Conservation (phyloP, 1,140 invertebrate species). For the Megathymus violae region DNA sequence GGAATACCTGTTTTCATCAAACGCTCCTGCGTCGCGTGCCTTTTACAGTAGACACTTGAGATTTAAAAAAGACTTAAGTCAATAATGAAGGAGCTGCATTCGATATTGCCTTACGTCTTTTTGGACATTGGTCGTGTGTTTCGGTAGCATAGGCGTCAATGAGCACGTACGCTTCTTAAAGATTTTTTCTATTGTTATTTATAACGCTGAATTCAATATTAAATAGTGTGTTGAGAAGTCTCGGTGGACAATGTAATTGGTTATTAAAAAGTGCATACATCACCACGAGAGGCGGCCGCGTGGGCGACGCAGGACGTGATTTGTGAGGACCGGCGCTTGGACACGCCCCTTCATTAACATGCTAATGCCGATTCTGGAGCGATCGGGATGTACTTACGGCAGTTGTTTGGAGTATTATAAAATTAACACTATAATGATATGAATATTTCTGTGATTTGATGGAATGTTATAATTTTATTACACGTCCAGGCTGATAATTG, state of each 20-base stretch:
- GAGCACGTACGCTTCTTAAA: not conserved
- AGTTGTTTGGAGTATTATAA: slow-evolving; percentile 38
- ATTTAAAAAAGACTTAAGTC: too few species aligned
- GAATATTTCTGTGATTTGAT: not conserved
- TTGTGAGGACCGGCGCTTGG: slow-evolving; percentile 50
- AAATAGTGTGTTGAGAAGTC: slow-evolving; percentile 31
- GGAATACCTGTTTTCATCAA: slow-evolving; percentile 45
- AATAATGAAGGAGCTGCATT: too few species aligned
- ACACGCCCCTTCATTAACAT: slow-evolving; percentile 80
- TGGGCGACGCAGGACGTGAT: slow-evolving; percentile 64
- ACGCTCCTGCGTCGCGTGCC: too few species aligned
- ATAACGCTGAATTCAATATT: slow-evolving; percentile 32
- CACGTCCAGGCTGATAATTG: too few species aligned
- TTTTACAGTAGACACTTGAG: too few species aligned
- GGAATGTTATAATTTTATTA: not conserved
- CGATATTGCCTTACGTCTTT: too few species aligned
- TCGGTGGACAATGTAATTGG: slow-evolving; percentile 69
- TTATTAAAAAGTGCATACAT: slow-evolving; percentile 79
- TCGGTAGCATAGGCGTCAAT: too few species aligned
- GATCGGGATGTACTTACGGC: slow-evolving; percentile 42
- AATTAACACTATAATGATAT: slow-evolving; percentile 45
- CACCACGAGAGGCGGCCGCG: slow-evolving; percentile 54
- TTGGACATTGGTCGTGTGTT: too few species aligned
- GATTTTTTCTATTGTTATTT: not conserved
- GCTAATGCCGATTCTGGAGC: slow-evolving; percentile 68